These are phyloP conservation scores for Heliconius hermathena DNA, from an alignment of 1,140 invertebrate genomes.

Conservation along the genomic window DNA sequence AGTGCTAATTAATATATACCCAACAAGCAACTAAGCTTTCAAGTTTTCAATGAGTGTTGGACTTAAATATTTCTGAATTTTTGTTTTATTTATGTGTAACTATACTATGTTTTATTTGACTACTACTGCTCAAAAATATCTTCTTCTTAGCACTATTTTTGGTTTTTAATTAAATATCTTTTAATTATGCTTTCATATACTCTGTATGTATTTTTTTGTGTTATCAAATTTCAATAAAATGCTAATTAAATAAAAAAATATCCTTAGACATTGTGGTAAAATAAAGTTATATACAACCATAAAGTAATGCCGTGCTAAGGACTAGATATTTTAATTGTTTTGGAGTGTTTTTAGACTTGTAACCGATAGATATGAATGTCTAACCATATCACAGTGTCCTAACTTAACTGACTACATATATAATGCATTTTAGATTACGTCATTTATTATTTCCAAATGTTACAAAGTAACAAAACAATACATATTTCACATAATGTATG, in stretches of 20 bases:
- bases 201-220: not conserved
- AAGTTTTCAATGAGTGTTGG: constrained; percentile 66
- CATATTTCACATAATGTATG: constrained; percentile 40
- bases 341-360: constrained; percentile 73
- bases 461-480: constrained; percentile 25
- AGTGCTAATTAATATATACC: constrained; percentile 63
- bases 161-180: not conserved
- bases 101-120: constrained; percentile 40
- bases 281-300: not conserved
- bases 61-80: constrained; percentile 61
- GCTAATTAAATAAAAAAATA: not conserved
- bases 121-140: constrained; percentile 57
- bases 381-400: constrained; percentile 62
- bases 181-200: not conserved
- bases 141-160: constrained; percentile 61
- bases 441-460: constrained; percentile 31
- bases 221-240: not conserved
- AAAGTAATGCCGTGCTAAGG: constrained; percentile 54
- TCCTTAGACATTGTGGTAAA: not conserved
- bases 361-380: constrained; percentile 60
- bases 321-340: constrained; percentile 62
- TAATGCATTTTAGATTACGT: constrained; percentile 46
- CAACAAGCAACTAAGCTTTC: constrained; percentile 59
- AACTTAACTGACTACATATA: constrained; percentile 66
- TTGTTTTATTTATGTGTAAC: constrained; percentile 61